Evolutionary conservation across 1,140 invertebrate species (phyloP).

Genomic region (Daktulosphaira vitifoliae): DNA sequence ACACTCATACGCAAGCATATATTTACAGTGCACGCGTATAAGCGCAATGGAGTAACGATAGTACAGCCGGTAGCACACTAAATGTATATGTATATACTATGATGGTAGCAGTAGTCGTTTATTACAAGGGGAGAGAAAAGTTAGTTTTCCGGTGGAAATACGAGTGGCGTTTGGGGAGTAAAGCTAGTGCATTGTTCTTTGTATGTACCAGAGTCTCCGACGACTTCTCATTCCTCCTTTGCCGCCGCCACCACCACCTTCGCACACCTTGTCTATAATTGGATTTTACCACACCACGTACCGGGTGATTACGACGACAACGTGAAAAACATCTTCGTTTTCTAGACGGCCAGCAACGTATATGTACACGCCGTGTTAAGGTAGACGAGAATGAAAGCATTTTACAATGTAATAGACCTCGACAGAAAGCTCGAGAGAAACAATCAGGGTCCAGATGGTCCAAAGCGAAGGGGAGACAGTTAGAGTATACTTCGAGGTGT

Average conservation of each 20-base stretch:
- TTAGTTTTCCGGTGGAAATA: slow-evolving; percentile 18
- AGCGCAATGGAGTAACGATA: not conserved
- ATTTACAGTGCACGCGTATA: not conserved
- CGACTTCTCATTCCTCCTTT: not conserved
- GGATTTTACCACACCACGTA: slow-evolving; percentile 20
- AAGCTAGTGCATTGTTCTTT: slow-evolving; percentile 23
- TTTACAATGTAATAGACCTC: not conserved
- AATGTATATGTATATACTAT: not conserved
- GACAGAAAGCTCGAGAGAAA: not conserved
- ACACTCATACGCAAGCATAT: too few relatives aligned
- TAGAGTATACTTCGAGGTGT: too few relatives aligned
- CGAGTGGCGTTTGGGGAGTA: not conserved
- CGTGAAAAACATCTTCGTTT: slow-evolving; percentile 22
- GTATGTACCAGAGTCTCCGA: not conserved
- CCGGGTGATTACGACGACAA: slow-evolving; percentile 26
- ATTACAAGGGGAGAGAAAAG: slow-evolving; percentile 28
- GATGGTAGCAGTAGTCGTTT: slow-evolving; percentile 19
- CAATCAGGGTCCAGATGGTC: not conserved
- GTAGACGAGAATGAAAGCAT: not conserved
- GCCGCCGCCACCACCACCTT: slow-evolving; percentile 2
- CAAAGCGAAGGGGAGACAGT: not conserved
- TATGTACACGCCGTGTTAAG: not conserved
- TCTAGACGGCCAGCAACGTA: not conserved
- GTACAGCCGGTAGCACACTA: not conserved
- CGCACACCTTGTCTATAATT: slow-evolving; percentile 14